Conservation (phyloP, 1,140 invertebrate species). For the Ceratosolen solmsi region DNA sequence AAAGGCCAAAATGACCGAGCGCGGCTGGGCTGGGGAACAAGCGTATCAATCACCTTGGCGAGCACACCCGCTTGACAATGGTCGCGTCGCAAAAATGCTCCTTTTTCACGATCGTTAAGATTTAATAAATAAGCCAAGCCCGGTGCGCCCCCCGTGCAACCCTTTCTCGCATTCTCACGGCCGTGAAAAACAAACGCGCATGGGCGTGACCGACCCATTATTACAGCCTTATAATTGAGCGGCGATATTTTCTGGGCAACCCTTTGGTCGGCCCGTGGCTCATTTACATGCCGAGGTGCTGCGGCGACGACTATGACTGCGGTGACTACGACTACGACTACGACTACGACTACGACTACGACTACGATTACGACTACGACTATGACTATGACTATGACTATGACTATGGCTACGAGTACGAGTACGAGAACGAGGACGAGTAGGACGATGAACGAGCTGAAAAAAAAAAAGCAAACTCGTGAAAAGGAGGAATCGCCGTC, state of each 20-base stretch:
- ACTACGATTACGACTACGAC: too few relatives aligned
- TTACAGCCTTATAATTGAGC: conserved; percentile 62
- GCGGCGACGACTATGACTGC: too few relatives aligned
- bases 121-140: conserved; percentile 41
- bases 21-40: too few relatives aligned
- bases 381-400: too few relatives aligned
- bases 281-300: conserved; percentile 57
- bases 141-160: neutral
- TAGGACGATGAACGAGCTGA: neutral
- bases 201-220: conserved; percentile 69
- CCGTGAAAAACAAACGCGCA: conserved; percentile 56
- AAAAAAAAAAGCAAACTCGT: conserved; percentile 9
- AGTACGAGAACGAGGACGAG: too few relatives aligned
- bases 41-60: neutral
- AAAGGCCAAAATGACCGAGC: too few relatives aligned
- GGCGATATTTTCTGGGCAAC: conserved; percentile 64
- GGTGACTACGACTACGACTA: too few relatives aligned
- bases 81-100: neutral
- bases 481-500: conserved; percentile 11
- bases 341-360: too few relatives aligned
- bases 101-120: conserved; percentile 35
- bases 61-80: neutral
- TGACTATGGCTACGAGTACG: too few relatives aligned
- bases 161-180: conserved; percentile 56
- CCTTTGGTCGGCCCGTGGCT: conserved; percentile 55